Evolutionary conservation across 2,797 vertebrate genomes (phyloP).

Genomic region (Onychomys leucogaster): DNA sequence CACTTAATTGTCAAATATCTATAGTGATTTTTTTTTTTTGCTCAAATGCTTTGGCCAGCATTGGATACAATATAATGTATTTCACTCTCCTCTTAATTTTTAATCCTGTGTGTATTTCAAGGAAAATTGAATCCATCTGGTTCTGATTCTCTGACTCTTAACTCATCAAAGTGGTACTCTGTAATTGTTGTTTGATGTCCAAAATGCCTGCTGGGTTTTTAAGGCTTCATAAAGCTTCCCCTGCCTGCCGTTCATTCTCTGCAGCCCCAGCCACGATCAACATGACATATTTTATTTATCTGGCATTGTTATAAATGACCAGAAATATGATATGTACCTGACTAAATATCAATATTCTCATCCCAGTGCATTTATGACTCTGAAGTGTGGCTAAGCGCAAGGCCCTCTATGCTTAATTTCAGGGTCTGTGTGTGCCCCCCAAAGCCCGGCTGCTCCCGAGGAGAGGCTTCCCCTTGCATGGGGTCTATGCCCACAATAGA

Average conservation of each 20-base stretch:
- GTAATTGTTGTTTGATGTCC: constrained; percentile 72
- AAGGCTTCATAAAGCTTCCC: constrained; percentile 37
- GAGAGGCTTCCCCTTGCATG: not conserved
- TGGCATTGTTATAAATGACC: constrained; percentile 26
- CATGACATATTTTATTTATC: constrained; percentile 63
- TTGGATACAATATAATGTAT: constrained; percentile 30
- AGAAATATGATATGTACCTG: constrained; percentile 46
- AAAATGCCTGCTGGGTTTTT: constrained; percentile 64
- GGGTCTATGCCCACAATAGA: not conserved
- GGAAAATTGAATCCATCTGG: constrained; percentile 78
- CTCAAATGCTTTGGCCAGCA: not conserved
- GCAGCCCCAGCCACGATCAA: not conserved
- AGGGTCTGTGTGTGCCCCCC: not conserved
- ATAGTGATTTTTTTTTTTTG: not conserved
- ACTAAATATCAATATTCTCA: not conserved
- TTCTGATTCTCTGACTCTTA: constrained; percentile 74
- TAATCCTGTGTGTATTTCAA: constrained; percentile 76
- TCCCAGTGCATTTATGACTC: not conserved
- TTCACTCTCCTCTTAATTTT: constrained; percentile 67
- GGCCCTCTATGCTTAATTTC: not conserved
- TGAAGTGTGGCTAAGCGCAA: not conserved
- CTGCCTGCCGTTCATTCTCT: not conserved
- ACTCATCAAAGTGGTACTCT: constrained; percentile 71
- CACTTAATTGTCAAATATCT: constrained; percentile 25
- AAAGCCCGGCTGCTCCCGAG: not conserved